These are phyloP conservation scores for Drosophila testacea DNA, from an alignment of 2,888 invertebrate species.

Conservation along the genomic window DNA sequence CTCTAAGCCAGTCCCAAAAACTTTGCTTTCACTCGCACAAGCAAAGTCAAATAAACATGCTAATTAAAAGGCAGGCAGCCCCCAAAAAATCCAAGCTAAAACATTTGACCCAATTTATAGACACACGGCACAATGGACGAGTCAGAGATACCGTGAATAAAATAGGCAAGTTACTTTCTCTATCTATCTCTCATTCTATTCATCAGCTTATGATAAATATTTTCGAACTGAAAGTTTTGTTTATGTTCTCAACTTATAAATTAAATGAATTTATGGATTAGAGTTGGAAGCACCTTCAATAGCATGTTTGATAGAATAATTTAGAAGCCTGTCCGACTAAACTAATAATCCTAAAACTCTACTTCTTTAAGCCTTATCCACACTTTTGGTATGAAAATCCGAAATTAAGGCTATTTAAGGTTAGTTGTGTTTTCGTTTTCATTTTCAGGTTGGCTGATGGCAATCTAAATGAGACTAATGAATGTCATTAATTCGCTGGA, in stretches of 20 bases:
- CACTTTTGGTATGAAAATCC: neutral
- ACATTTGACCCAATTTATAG: constrained; percentile 71
- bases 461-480: constrained; percentile 77
- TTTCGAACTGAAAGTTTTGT: neutral
- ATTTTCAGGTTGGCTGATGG: constrained; percentile 46
- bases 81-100: constrained; percentile 42
- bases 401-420: constrained; percentile 2
- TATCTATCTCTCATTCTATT: neutral
- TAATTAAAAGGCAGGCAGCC: constrained; percentile 68
- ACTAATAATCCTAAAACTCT: too few relatives aligned
- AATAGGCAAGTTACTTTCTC: neutral
- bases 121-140: constrained; percentile 21
- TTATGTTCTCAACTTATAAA: neutral
- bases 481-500: constrained; percentile 74
- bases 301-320: too few relatives aligned
- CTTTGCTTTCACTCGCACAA: constrained; percentile 40
- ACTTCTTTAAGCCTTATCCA: neutral
- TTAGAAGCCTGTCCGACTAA: too few relatives aligned
- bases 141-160: neutral
- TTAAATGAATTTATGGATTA: neutral
- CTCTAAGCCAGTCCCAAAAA: constrained; percentile 39
- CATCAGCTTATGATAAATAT: neutral
- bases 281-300: too few relatives aligned
- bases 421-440: constrained; percentile 13
- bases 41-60: constrained; percentile 77